These are phyloP conservation scores for Spodoptera exigua DNA, from an alignment of 2,888 invertebrate species.

Conservation along the genomic window DNA sequence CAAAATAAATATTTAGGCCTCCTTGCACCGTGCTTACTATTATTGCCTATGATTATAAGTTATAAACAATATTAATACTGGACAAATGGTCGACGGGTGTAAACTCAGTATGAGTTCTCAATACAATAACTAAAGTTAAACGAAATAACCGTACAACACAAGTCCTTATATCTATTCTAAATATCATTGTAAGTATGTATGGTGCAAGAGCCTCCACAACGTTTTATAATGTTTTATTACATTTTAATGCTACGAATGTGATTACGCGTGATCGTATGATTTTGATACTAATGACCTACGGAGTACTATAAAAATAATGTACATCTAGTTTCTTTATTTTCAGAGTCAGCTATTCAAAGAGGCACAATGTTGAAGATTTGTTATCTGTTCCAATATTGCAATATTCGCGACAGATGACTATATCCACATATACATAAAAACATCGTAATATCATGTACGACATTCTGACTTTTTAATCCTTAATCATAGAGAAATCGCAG, in stretches of 20 bases:
- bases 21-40: slow-evolving; percentile 51
- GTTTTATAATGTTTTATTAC: slow-evolving; percentile 18
- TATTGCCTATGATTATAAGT: slow-evolving; percentile 30
- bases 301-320: slow-evolving; percentile 47
- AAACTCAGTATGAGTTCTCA: slow-evolving; percentile 21
- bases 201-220: slow-evolving; percentile 53
- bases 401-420: slow-evolving; percentile 21
- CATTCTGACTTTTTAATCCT: slow-evolving; percentile 13
- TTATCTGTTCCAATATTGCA: slow-evolving; percentile 27
- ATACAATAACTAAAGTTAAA: slow-evolving; percentile 17
- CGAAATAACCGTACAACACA: slow-evolving; percentile 22
- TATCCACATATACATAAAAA: slow-evolving; percentile 25
- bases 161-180: slow-evolving; percentile 3
- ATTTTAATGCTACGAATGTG: neutral
- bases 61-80: slow-evolving; percentile 52
- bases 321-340: slow-evolving; percentile 37
- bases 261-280: too few species aligned
- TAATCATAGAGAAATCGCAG: slow-evolving; percentile 18
- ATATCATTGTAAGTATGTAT: slow-evolving; percentile 1
- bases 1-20: slow-evolving; percentile 51
- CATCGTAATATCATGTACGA: slow-evolving; percentile 26
- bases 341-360: slow-evolving; percentile 33
- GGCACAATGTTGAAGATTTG: slow-evolving; percentile 46
- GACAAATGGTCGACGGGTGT: slow-evolving; percentile 29
- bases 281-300: slow-evolving; percentile 8